Percentiles rank a stretch among this genome's conserved stretches.
Evolutionary conservation across 2,797 vertebrate genomes (phyloP).

Genomic region (Chrosomus eos): DNA sequence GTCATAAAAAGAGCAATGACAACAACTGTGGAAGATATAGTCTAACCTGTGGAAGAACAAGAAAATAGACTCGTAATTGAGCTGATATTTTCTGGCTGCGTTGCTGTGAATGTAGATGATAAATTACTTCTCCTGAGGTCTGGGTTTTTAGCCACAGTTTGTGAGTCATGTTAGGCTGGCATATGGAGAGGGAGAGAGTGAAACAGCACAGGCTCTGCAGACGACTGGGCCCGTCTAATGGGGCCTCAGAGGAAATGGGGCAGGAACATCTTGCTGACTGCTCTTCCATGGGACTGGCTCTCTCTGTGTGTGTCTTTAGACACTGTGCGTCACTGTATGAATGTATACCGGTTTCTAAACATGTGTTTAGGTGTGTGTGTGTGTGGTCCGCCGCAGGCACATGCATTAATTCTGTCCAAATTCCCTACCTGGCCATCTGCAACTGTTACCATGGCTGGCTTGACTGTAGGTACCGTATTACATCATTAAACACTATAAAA

Average conservation of each 20-base stretch:
- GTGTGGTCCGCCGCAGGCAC: not conserved
- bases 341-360: conserved; percentile 3
- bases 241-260: conserved; percentile 46
- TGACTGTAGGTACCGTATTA: conserved; percentile 8
- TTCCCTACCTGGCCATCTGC: conserved; percentile 44
- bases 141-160: conserved; percentile 35
- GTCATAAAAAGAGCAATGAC: conserved; percentile 19
- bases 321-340: not conserved
- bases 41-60: not conserved
- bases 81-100: conserved; percentile 10
- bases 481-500: conserved; percentile 3
- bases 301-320: conserved; percentile 13
- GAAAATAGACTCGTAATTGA: conserved; percentile 6
- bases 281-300: conserved; percentile 31
- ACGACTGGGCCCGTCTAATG: conserved; percentile 45
- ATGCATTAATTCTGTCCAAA: conserved; percentile 49
- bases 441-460: conserved; percentile 33
- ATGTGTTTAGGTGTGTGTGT: conserved; percentile 23
- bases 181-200: conserved; percentile 47
- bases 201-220: conserved; percentile 28
- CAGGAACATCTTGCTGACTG: conserved; percentile 44
- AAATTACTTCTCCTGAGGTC: conserved; percentile 20
- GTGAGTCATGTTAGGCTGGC: conserved; percentile 50
- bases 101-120: conserved; percentile 23
- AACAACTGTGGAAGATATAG: not conserved